These are phyloP conservation scores for Hanleya hanleyi DNA, from an alignment of 2,888 invertebrate species.

Conservation along the genomic window DNA sequence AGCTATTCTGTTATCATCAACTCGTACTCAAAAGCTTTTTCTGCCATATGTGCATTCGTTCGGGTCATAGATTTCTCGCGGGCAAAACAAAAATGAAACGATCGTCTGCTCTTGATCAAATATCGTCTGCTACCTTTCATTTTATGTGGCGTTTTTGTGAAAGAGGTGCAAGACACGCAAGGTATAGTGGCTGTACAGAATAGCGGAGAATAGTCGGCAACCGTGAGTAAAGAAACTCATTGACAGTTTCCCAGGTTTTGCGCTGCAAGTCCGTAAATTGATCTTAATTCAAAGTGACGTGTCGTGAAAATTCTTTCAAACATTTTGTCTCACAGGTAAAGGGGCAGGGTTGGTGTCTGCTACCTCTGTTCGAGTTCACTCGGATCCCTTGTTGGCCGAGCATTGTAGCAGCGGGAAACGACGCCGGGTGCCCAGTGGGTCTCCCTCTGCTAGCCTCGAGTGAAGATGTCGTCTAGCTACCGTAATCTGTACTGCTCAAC, in stretches of 20 bases:
- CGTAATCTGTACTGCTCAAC: not conserved
- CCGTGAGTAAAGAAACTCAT: not conserved
- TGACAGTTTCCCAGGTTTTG: not conserved
- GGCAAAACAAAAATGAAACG: too few relatives aligned
- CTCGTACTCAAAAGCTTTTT: too few relatives aligned
- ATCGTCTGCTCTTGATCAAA: too few relatives aligned
- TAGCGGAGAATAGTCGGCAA: not conserved
- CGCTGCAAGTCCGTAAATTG: not conserved
- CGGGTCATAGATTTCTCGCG: too few relatives aligned
- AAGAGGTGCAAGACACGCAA: not conserved
- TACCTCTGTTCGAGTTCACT: not conserved
- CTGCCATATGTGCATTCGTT: too few relatives aligned
- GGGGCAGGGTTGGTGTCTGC: not conserved
- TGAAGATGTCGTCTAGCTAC: not conserved
- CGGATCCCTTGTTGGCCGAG: not conserved
- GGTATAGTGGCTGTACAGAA: not conserved
- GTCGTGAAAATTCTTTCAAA: not conserved
- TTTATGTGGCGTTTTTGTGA: not conserved
- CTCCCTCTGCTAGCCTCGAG: not conserved
- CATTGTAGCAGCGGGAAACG: not conserved
- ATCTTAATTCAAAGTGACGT: constrained; percentile 4
- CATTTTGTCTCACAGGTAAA: not conserved
- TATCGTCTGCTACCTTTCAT: not conserved
- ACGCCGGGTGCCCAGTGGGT: constrained; percentile 1
- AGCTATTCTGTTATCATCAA: too few relatives aligned